Conservation (phyloP, 2,797 vertebrate species). For the Anisognathus igniventris region DNA sequence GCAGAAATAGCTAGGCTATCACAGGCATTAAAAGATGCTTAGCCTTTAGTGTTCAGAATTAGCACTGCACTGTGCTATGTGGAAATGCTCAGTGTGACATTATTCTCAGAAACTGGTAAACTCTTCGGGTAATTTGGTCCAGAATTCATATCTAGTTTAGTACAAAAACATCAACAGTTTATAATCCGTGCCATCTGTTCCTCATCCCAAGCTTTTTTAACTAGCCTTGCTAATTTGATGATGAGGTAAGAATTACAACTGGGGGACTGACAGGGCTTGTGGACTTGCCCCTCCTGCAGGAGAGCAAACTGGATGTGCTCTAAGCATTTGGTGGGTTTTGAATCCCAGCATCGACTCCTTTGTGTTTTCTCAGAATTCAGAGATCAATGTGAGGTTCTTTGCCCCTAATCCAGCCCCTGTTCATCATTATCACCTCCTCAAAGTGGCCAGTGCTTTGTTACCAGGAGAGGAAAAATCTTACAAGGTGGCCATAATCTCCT, state of each 20-base stretch:
- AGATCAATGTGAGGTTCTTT: slow-evolving; percentile 63
- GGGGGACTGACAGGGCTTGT: background rate
- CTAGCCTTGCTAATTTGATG: slow-evolving; percentile 13
- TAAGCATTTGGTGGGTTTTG: background rate
- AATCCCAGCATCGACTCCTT: background rate
- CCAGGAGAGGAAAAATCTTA: slow-evolving; percentile 54
- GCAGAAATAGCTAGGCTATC: background rate
- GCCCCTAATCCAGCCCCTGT: slow-evolving; percentile 51
- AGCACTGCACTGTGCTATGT: background rate
- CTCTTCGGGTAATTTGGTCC: background rate
- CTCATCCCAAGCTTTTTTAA: background rate
- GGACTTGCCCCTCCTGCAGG: background rate
- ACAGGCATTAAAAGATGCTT: background rate
- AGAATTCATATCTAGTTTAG: background rate
- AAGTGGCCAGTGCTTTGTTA: slow-evolving; percentile 50
- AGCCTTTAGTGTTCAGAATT: background rate
- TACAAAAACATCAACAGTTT: background rate
- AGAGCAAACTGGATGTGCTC: background rate
- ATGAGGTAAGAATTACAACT: background rate
- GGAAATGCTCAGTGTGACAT: background rate
- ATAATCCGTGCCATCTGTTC: slow-evolving; percentile 25
- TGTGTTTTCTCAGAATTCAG: slow-evolving; percentile 44
- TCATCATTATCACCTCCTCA: slow-evolving; percentile 55
- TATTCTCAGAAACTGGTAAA: background rate
- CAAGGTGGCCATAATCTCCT: slow-evolving; percentile 62